Conservation (phyloP, 2,888 invertebrate species). For the Alcis repandata region DNA sequence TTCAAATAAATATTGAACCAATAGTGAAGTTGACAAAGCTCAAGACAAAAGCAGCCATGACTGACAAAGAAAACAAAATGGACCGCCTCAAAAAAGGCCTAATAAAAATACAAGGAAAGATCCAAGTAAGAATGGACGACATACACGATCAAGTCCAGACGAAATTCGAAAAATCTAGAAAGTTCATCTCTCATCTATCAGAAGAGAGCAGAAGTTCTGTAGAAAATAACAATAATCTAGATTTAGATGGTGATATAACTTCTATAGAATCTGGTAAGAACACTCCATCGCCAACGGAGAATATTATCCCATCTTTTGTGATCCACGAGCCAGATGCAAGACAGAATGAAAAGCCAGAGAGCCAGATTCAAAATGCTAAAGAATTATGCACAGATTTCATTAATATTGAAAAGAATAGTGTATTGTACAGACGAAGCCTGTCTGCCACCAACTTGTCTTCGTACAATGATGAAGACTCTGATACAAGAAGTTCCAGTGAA, state of each 20-base stretch:
- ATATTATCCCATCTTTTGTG: constrained; percentile 70
- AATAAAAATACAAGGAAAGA: constrained; percentile 73
- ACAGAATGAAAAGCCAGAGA: too few relatives aligned
- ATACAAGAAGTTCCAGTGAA: constrained; percentile 65
- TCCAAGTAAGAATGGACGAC: constrained; percentile 78
- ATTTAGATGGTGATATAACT: constrained; percentile 40
- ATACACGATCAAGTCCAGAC: constrained; percentile 78
- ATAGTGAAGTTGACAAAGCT: neutral
- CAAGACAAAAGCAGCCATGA: constrained; percentile 52
- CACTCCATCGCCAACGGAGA: constrained; percentile 31
- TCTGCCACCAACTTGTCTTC: constrained; percentile 72
- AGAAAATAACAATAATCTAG: constrained; percentile 56
- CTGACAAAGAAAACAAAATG: constrained; percentile 74
- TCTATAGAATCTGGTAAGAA: constrained; percentile 39
- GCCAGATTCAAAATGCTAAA: too few relatives aligned
- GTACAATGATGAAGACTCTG: constrained; percentile 59
- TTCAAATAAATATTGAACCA: neutral
- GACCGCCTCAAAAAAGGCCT: constrained; percentile 70
- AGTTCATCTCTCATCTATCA: constrained; percentile 71
- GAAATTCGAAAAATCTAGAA: constrained; percentile 69
- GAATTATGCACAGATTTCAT: constrained; percentile 70
- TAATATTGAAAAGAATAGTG: constrained; percentile 67
- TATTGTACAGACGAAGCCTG: constrained; percentile 63
- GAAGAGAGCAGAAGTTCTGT: constrained; percentile 71
- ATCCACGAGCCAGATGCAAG: constrained; percentile 64